Percentiles rank a stretch among this genome's conserved stretches.
phyloP scores from a whole-genome alignment of 2,797 vertebrate genomes.

The Anguilla obscura region DNA sequence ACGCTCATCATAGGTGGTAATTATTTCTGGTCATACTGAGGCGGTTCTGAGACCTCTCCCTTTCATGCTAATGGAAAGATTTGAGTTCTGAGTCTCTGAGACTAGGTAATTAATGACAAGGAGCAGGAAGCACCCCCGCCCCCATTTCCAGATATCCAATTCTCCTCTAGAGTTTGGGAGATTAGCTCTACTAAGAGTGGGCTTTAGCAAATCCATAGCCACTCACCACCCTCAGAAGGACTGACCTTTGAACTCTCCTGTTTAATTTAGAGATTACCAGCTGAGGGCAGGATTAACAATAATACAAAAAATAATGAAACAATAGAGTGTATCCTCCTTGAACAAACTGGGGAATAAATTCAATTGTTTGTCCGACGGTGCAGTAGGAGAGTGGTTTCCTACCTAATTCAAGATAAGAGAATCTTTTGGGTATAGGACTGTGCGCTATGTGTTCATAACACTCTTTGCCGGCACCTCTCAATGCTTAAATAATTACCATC shows the following conservation, averaged over 20 bases:
- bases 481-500: conserved; percentile 14
- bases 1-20: conserved; percentile 83
- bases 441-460: conserved; percentile 1
- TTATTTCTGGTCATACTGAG: conserved; percentile 75
- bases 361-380: conserved; percentile 13
- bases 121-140: conserved; percentile 79
- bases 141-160: not conserved
- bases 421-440: not conserved
- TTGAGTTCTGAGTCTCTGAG: conserved; percentile 77
- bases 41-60: conserved; percentile 60
- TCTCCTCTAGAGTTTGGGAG: conserved; percentile 16
- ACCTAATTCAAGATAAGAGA: not conserved
- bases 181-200: conserved; percentile 22
- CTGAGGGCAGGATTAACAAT: conserved; percentile 22
- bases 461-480: conserved; percentile 1
- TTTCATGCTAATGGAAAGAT: conserved; percentile 79
- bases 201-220: conserved; percentile 14
- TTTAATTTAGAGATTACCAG: conserved; percentile 33
- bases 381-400: conserved; percentile 17
- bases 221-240: not conserved
- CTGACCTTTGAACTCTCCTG: conserved; percentile 26
- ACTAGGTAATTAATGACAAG: conserved; percentile 82
- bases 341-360: conserved; percentile 30
- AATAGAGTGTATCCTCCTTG: conserved; percentile 7
- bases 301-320: not conserved